These are phyloP conservation scores for Engystomops pustulosus DNA, from an alignment of 2,113 vertebrate genomes.

Conservation along the genomic window DNA sequence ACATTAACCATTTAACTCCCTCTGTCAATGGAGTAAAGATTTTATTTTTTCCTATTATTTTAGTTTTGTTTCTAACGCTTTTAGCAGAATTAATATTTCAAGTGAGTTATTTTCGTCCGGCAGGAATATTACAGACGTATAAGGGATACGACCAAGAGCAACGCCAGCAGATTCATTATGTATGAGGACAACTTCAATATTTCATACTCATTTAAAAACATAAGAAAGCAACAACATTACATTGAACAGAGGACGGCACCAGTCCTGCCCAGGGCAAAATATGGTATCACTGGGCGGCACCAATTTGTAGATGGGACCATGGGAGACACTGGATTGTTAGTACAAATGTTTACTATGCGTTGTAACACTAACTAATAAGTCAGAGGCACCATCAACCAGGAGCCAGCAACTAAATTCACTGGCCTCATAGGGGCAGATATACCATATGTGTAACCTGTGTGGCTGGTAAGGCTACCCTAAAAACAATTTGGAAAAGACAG, in stretches of 20 bases:
- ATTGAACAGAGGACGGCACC: not conserved
- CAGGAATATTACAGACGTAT: constrained; percentile 34
- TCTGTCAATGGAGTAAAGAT: not conserved
- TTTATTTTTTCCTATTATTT: too few relatives aligned
- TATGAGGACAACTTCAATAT: constrained; percentile 49
- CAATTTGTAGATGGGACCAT: not conserved
- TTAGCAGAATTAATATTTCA: constrained; percentile 51
- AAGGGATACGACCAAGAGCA: constrained; percentile 46
- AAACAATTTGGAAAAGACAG: too few relatives aligned
- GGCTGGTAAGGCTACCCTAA: too few relatives aligned
- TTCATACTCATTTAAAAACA: constrained; percentile 47
- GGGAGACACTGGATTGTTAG: not conserved
- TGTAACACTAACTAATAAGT: not conserved
- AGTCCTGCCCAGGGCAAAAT: constrained; percentile 16
- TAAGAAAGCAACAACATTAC: constrained; percentile 41
- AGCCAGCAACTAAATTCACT: too few relatives aligned
- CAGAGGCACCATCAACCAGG: too few relatives aligned
- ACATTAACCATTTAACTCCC: too few relatives aligned
- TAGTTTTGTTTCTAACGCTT: not conserved
- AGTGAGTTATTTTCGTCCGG: constrained; percentile 33
- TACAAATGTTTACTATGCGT: not conserved
- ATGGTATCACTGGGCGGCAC: not conserved
- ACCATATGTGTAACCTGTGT: too few relatives aligned
- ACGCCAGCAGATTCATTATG: constrained; percentile 40
- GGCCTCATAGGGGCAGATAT: too few relatives aligned